A percentile compares a stretch with the other conserved stretches of the same genome.
phyloP scores from a whole-genome alignment of 2,113 vertebrate genomes.

The Thunnus maccoyii region DNA sequence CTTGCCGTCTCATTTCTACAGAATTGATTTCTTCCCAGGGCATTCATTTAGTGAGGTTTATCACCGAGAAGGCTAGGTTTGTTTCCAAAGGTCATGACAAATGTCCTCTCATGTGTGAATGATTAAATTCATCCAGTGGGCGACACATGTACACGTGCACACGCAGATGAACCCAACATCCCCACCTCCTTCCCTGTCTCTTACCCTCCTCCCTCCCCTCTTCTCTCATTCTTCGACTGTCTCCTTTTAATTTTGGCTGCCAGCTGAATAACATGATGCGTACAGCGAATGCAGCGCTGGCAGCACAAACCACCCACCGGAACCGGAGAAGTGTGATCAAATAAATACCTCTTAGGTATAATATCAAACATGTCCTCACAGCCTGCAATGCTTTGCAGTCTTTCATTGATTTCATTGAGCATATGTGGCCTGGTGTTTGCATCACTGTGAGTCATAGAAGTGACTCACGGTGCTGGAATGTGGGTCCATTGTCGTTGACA shows the following conservation, averaged over 20 bases:
- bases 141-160: slow-evolving; percentile 40
- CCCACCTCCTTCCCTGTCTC: slow-evolving; percentile 20
- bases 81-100: slow-evolving; percentile 83
- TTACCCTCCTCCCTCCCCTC: neutral
- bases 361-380: slow-evolving; percentile 60
- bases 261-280: slow-evolving; percentile 37
- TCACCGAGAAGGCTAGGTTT: slow-evolving; percentile 67
- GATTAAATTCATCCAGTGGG: slow-evolving; percentile 77
- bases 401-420: slow-evolving; percentile 44
- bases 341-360: slow-evolving; percentile 66
- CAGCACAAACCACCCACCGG: slow-evolving; percentile 53
- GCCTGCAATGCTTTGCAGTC: slow-evolving; percentile 39
- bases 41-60: slow-evolving; percentile 75
- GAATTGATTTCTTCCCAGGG: slow-evolving; percentile 75
- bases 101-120: slow-evolving; percentile 80
- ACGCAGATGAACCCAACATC: slow-evolving; percentile 36
- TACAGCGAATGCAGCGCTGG: slow-evolving; percentile 15
- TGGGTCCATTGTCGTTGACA: slow-evolving; percentile 95
- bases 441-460: slow-evolving; percentile 17
- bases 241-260: slow-evolving; percentile 69
- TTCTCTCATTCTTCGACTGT: slow-evolving; percentile 30
- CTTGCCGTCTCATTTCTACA: slow-evolving; percentile 50
- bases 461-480: slow-evolving; percentile 93
- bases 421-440: slow-evolving; percentile 21
- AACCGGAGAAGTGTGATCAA: slow-evolving; percentile 42